Conservation (phyloP, 2,888 invertebrate species). For the Malthinus flaveolus region DNA sequence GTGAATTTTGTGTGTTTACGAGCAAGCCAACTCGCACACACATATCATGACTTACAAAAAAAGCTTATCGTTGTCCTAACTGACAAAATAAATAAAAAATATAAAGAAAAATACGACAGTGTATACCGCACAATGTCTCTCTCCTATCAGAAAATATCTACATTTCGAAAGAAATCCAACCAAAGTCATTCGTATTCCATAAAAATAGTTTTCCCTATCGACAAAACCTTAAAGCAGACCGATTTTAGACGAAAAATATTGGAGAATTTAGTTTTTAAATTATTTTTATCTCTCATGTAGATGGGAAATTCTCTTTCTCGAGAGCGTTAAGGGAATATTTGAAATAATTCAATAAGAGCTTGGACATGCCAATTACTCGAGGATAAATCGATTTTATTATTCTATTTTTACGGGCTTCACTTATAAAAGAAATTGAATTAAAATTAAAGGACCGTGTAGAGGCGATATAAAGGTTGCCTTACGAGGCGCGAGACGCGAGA, state of each 20-base stretch:
- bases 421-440: too few species aligned
- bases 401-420: too few species aligned
- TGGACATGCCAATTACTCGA: too few species aligned
- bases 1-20: conserved; percentile 13
- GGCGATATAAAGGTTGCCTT: too few species aligned
- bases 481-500: too few species aligned
- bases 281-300: neutral
- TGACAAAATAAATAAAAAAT: conserved; percentile 6
- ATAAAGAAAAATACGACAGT: conserved; percentile 5
- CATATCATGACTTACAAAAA: conserved; percentile 2
- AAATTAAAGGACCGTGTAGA: too few species aligned
- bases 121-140: neutral
- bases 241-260: neutral
- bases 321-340: neutral
- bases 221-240: neutral
- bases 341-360: neutral
- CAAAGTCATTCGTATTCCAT: conserved; percentile 1
- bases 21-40: conserved; percentile 8
- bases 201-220: conserved; percentile 2
- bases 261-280: neutral
- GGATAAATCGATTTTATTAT: too few species aligned
- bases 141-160: neutral
- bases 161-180: neutral
- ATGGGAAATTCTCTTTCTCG: conserved; percentile 1
- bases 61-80: conserved; percentile 14